Evolutionary conservation across 2,888 invertebrate genomes (phyloP), one percentile per base, ranked within the genome.

Genomic region (Apoda limacodes): DNA sequence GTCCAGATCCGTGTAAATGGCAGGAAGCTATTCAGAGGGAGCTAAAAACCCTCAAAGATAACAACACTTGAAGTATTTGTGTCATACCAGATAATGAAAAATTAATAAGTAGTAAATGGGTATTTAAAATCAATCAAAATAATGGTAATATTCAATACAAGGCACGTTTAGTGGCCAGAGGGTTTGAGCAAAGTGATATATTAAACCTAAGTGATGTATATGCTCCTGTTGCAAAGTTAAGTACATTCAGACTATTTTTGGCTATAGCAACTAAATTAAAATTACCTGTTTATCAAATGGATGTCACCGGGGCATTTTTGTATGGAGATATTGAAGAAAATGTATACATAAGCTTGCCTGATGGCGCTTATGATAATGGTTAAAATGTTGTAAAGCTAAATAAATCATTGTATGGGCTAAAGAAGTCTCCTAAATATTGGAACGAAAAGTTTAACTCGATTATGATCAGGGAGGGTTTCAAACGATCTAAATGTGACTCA

Each of bases 31-130:
- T 42, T 2, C n/a, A 33, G 1, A 37, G 10, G 13, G 35, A 39
- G 23, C 9, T 42, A n/a, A 3, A 39, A 13, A 42, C 31, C 1
- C 25, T 42, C 4, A 33, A 30, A 9, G 31, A 37, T 13, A 37
- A 39, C n/a, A 37, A 39, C 24, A 33, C 37, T 3, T 39, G n/a
- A n/a, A n/a, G n/a, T n/a, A n/a, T n/a, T n/a, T n/a, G 31, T 33
- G 10, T 27, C 3, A 6, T 7, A 28, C 34, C 39, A 5, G 28
- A 13, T 7, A 22, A 17, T 28, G 10, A 5, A 25, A 40, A 42
- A 5, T 23, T 25, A 2, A 23, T 47, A 9, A 38, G 37, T 36
- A 40, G 36, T 11, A 48, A 46, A 21, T 50, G 50, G 50, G 41
- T 47, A 2, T 48, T 48, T 29, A 45, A 39, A 28, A 29, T 39